Base-by-base conservation (phyloP, 1,140 invertebrate genomes). In the Pomacea maculata region DNA sequence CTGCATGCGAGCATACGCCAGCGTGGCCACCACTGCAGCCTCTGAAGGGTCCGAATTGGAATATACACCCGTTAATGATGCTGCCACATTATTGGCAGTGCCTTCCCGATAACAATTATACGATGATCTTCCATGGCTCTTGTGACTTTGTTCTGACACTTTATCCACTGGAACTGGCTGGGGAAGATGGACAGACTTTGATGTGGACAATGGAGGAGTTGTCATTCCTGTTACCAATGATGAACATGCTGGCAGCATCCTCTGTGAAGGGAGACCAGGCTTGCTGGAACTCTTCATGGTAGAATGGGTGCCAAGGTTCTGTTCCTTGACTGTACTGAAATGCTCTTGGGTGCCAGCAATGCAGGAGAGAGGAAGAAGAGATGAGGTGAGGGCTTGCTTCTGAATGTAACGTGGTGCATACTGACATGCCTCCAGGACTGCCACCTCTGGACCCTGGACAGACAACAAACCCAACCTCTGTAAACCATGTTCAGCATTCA, bases 281-380 rank as follows among this genome's bases (percentile, higher is more conserved):
- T 79, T 79, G 74, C 67, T 82, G 52, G 54, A 34, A 57, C 78
- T 71, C 25, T 77, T 78, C 80, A 82, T 82, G 57, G n/a, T 81
- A 55, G n/a, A 52, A 21, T 17, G 21, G 80, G 63, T 63, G 63
- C 52, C 64, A 21, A 61, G 61, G 80, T 75, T 70, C 14, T 61
- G 54, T 21, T 70, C 65, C 57, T 78, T 65, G 79, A 63, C 63
- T 17, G 65, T 52, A 63, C 21, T 19, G 29, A 57, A 21, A 65
- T 34, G n/a, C 10, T 45, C 19, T 52, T 55, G 73, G 9, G 73
- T 5, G 15, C 45, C 19, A 65, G 67, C 21, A 67, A 57, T 65
- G 34, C n/a, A 11, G 34, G 77, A 67, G 11, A 67, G 7, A 34
- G 77, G 77, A 14, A 67, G 65, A 8, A 25, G 65, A 19, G 67